Evolutionary conservation across 2,797 vertebrate species (phyloP).

Genomic region (Notolabrus celidotus): DNA sequence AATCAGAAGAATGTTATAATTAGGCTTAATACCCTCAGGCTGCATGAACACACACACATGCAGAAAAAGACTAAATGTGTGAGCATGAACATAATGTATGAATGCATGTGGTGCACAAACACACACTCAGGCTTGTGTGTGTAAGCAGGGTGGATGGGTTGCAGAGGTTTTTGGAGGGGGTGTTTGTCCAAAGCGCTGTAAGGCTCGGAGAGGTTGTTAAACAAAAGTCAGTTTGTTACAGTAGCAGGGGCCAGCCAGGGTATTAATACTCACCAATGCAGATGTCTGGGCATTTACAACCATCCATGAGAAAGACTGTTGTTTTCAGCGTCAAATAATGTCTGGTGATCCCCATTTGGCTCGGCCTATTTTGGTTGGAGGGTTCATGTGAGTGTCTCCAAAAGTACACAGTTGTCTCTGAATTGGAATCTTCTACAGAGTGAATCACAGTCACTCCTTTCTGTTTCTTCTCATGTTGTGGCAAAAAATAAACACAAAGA

Average conservation of each 20-base stretch:
- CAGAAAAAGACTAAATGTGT: slow-evolving; percentile 73
- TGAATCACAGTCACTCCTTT: slow-evolving; percentile 51
- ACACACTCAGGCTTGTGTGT: slow-evolving; percentile 63
- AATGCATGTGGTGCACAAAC: slow-evolving; percentile 64
- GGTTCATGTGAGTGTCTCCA: slow-evolving; percentile 68
- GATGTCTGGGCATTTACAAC: slow-evolving; percentile 59
- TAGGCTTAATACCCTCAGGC: slow-evolving; percentile 78
- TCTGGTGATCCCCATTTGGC: slow-evolving; percentile 72
- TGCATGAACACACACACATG: slow-evolving; percentile 53
- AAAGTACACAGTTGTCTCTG: slow-evolving; percentile 76
- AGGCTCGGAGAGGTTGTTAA: slow-evolving; percentile 75
- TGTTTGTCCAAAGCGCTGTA: slow-evolving; percentile 80
- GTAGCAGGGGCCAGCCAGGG: slow-evolving; percentile 52
- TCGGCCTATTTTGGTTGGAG: slow-evolving; percentile 69
- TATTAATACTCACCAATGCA: slow-evolving; percentile 76
- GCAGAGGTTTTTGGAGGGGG: slow-evolving; percentile 56
- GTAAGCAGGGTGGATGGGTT: slow-evolving; percentile 48
- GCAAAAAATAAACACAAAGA: slow-evolving; percentile 69
- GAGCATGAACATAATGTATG: slow-evolving; percentile 73
- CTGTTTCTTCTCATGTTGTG: slow-evolving; percentile 27
- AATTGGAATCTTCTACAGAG: slow-evolving; percentile 34
- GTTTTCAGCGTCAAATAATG: slow-evolving; percentile 71
- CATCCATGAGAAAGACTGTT: slow-evolving; percentile 74
- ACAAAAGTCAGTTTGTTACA: slow-evolving; percentile 85
- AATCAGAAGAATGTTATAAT: slow-evolving; percentile 85